Conservation (phyloP, 2,113 vertebrate genomes). For the Perca fluviatilis region DNA sequence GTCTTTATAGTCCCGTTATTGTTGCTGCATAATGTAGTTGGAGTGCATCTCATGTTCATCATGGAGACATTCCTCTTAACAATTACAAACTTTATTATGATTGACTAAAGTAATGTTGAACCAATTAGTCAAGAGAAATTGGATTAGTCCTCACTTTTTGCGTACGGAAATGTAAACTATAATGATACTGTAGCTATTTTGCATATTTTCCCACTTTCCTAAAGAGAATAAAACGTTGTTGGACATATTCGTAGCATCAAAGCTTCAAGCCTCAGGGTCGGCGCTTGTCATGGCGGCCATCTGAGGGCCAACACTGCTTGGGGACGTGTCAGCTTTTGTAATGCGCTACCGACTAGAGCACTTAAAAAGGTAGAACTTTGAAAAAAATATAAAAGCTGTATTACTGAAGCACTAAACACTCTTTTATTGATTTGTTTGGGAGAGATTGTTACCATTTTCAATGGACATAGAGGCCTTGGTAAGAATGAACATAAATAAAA, state of each 20-base stretch:
- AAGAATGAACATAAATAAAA: too few species aligned
- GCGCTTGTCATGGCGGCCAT: background rate
- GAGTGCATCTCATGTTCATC: background rate
- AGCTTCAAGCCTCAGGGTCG: background rate
- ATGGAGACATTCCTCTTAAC: background rate
- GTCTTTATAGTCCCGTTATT: conserved; percentile 18
- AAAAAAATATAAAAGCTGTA: too few species aligned
- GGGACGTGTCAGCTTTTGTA: background rate
- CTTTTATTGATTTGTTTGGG: too few species aligned
- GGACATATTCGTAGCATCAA: background rate
- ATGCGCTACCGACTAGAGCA: background rate
- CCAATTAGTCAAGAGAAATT: background rate
- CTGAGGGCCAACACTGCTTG: background rate
- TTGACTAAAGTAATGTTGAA: background rate
- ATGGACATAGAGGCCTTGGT: too few species aligned
- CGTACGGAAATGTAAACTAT: background rate
- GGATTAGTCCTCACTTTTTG: background rate
- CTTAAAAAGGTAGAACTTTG: too few species aligned
- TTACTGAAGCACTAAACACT: too few species aligned
- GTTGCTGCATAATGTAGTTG: background rate
- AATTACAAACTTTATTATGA: background rate
- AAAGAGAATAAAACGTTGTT: background rate
- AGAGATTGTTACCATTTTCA: too few species aligned
- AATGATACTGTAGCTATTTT: background rate
- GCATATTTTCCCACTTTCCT: background rate